Base-by-base conservation (phyloP, 2,113 vertebrate species). In the Ptilonorhynchus violaceus region DNA sequence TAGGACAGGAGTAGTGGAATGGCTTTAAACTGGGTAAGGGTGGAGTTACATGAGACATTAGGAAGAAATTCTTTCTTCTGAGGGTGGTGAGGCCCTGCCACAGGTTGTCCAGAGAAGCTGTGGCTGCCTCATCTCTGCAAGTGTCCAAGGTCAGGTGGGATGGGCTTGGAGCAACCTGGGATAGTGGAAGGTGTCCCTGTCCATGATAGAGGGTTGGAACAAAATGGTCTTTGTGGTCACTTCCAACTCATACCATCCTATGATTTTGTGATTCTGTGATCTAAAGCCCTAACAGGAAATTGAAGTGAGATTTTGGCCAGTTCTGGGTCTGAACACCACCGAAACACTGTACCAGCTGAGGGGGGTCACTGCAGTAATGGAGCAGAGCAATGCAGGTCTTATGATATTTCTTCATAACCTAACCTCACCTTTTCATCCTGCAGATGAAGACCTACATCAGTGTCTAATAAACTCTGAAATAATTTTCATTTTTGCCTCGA, bases 291-390 rank as follows among this genome's bases (percentile, higher is more conserved):
- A 58, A n/a, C 1, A 31, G 11, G n/a, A 88, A 60, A 11, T 1
- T 4, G 17, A 46, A 35, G 5, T 10, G 15, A 35, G 9, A 46
- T 49, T 73, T 58, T 58, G 22, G 10, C 3, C 19, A 12, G 28
- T 60, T 41, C 14, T 70, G 20, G 10, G 2, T 22, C 27, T 62
- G 19, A 67, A n/a, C 20, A 44, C 6, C 3, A 1, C 11, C 41
- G 8, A 76, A 90, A 74, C 42, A 27, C 16, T 27, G 4, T 6
- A 5, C 7, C 0, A 3, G 7, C 31, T n/a, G 30, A 64, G 15
- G 13, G 1, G 5, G 1, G 20, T 41, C 7, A 27, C 15, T 0
- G 0, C 4, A 76, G 15, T 21, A 56, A 75, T 2, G 6, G 16
- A 73, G 14, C 13, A 68, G 30, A 68, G 7, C 7, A 64, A 2